Conservation (phyloP, 2,113 vertebrate genomes). For the Trachemys scripta region DNA sequence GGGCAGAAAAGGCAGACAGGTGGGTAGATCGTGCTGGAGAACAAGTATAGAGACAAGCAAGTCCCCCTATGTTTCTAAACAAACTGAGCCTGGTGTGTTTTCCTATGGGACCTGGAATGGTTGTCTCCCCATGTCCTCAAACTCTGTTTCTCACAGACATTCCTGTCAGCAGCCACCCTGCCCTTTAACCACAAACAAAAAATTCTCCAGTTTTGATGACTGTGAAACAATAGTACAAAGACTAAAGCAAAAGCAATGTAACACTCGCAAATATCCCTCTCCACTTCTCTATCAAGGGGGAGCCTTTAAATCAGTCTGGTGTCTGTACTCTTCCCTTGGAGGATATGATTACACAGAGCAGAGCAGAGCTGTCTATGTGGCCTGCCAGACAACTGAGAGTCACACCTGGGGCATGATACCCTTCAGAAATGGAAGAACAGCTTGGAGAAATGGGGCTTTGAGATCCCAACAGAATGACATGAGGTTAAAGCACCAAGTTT, state of each 20-base stretch:
- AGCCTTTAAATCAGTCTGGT: neutral
- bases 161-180: neutral
- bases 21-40: neutral
- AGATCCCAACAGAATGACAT: conserved; percentile 12
- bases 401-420: neutral
- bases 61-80: neutral
- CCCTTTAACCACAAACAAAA: fast-evolving
- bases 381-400: neutral
- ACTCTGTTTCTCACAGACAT: neutral
- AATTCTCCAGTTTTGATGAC: neutral
- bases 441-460: neutral
- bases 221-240: neutral
- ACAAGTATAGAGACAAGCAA: neutral
- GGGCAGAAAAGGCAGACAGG: fast-evolving
- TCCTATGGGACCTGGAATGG: too few relatives aligned
- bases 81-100: neutral
- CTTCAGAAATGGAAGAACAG: neutral
- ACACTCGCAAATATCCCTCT: neutral
- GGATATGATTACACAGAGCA: neutral
- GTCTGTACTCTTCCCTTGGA: neutral
- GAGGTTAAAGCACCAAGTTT: neutral
- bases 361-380: neutral
- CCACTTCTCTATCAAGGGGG: neutral
- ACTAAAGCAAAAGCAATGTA: neutral
- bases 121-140: neutral